Evolutionary conservation across 2,113 vertebrate species (phyloP), one percentile per base, ranked within the genome.

Genomic region (Okapia johnstoni): DNA sequence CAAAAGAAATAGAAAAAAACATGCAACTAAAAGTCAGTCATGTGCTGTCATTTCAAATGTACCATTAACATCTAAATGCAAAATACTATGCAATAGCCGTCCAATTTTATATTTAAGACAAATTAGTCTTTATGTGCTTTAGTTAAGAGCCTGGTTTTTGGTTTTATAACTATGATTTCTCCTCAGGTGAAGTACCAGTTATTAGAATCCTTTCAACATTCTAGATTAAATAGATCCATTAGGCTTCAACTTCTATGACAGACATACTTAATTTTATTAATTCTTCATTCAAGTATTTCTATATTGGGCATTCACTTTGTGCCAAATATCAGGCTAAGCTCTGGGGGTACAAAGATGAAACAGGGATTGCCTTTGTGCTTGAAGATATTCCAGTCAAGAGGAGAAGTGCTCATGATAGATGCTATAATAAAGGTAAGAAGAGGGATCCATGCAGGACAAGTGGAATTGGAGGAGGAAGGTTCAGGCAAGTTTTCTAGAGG

Each of bases 81-180:
- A 88, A 97, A 96, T 21, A 87, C 58, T 63, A 5, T 33, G 21
- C 33, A 25, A 33, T 40, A 28, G 21, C 12, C 50, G 89, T 52
- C 28, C 4, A 77, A 15, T 40, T 79, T 88, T 86, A 54, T 48
- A 40, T 80, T 76, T 81, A 84, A 95, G 91, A 96, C 61, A 96
- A 89, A 83, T 19, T 12, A 79, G 61, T 54, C 93, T 94, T 89
- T 52, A 92, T 57, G 77, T 93, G 61, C 88, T 79, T 86, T 94
- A 76, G 46, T 12, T n/a, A 87, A 76, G 33, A 70, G 50, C 28
- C 52, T 95, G 58, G 7, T 40, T 61, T 85, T 88, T 57, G n/a
- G 25, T 84, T 93, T 95, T 87, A 63, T 81, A 94, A 86, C 60
- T 89, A 33, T 92, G 61, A 50, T 94, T 93, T 46, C 14, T 66